Base-by-base conservation (phyloP, 2,797 vertebrate genomes). In the Labeo calbasu region DNA sequence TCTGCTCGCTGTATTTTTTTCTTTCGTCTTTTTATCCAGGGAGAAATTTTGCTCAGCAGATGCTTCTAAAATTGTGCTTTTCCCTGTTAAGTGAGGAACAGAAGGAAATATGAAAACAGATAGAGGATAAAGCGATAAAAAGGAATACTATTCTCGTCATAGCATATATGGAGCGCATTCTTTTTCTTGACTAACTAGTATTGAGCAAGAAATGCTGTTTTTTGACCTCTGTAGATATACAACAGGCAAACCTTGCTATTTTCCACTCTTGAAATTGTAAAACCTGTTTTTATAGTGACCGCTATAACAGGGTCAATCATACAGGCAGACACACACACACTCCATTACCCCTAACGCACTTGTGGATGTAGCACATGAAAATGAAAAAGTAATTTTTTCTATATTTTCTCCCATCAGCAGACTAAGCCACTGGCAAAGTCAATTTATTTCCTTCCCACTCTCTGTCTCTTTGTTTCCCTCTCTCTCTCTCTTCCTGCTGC, bases 11-110 rank as follows among this genome's bases (percentile, higher is more conserved):
- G 90, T 90, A 57, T 51, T 71, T 83, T 69, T 79, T 69, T 73
- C 51, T 28, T 78, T 82, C 25, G 72, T 79, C 28, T 86, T 83
- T 85, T 69, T 63, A 77, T 80, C 40, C 73, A 81, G 68, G 77
- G 55, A 90, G 94, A 95, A 95, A 97, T 95, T 93, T 69, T 68
- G 95, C 92, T 10, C 92, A 96, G 96, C 97, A 97, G 97, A 97
- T 97, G 96, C 96, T 96, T 95, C 40, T 73, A 61, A 68, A 70
- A 77, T 63, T 61, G 87, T 87, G 87, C 59, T 61, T 85, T 86
- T 89, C 40, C 53, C n/a, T 71, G 57, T 50, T 43, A 25, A 73
- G 75, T 72, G 53, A 79, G 19, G 28, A 46, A 57, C 48, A 28
- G 48, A 70, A 55, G 63, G 51, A 68, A 57, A 71, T 78, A 78